These are phyloP conservation scores for Nothobranchius kuhntae DNA, from an alignment of 2,113 vertebrate species.

Conservation along the genomic window DNA sequence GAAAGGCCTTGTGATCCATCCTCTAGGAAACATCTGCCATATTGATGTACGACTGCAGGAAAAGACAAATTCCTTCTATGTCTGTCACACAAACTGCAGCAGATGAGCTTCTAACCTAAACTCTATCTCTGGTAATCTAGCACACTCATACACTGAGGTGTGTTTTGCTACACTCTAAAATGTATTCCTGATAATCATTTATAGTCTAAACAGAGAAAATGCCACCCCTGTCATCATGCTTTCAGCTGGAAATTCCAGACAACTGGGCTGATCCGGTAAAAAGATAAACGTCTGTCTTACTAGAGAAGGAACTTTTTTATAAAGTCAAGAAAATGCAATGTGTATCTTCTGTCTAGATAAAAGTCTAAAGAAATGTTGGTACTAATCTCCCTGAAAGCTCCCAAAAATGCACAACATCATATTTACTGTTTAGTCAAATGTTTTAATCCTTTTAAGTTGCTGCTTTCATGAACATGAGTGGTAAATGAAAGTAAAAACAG, in stretches of 20 bases:
- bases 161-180: conserved; percentile 68
- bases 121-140: not conserved
- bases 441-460: not conserved
- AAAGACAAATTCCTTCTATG: conserved; percentile 72
- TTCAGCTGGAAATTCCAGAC: conserved; percentile 59
- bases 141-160: conserved; percentile 14
- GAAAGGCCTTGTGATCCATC: conserved; percentile 63
- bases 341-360: conserved; percentile 37
- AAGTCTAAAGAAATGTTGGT: conserved; percentile 15
- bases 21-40: conserved; percentile 79
- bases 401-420: no score
- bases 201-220: conserved; percentile 76
- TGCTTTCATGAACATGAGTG: not conserved
- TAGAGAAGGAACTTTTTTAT: conserved; percentile 43
- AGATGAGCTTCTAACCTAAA: conserved; percentile 14
- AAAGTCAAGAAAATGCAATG: conserved; percentile 17
- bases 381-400: conserved; percentile 25
- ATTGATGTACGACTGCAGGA: conserved; percentile 71
- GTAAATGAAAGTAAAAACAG: conserved; percentile 25
- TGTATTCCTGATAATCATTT: conserved; percentile 74
- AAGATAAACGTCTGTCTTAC: conserved; percentile 11
- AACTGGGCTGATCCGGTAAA: conserved; percentile 25
- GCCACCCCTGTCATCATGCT: conserved; percentile 55
- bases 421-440: no score
- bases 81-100: conserved; percentile 61